phyloP scores from a whole-genome alignment of 2,113 vertebrate genomes.

The Callithrix jacchus region DNA sequence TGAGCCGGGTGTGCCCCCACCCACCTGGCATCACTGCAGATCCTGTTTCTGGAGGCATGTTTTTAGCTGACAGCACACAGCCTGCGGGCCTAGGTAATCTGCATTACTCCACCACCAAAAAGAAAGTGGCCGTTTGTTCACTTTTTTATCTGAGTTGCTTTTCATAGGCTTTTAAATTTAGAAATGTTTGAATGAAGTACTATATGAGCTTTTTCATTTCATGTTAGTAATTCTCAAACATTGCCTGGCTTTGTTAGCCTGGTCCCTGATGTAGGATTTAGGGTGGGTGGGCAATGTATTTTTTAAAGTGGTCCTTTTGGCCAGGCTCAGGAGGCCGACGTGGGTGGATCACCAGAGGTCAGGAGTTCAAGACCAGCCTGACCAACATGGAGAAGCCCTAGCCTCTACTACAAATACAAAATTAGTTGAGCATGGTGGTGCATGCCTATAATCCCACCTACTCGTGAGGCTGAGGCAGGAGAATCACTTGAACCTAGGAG shows the following conservation, averaged over 20 bases:
- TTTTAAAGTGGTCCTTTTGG: background rate
- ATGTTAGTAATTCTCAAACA: background rate
- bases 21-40: too few relatives aligned
- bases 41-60: background rate
- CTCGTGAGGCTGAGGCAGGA: too few relatives aligned
- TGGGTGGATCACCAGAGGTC: too few relatives aligned
- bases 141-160: conserved; percentile 7
- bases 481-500: too few relatives aligned
- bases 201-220: background rate
- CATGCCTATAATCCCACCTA: too few relatives aligned
- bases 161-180: background rate
- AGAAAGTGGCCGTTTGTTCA: background rate
- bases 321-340: too few relatives aligned
- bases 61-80: background rate
- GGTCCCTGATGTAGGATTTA: background rate
- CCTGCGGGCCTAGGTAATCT: rapidly evolving
- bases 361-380: too few relatives aligned
- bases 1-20: background rate
- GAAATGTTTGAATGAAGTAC: conserved; percentile 18
- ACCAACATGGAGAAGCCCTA: too few relatives aligned
- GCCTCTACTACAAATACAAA: too few relatives aligned
- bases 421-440: too few relatives aligned
- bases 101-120: background rate
- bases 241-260: background rate
- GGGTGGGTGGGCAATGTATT: background rate